Conservation (phyloP, 2,113 vertebrate genomes). For the Pantherophis guttatus region DNA sequence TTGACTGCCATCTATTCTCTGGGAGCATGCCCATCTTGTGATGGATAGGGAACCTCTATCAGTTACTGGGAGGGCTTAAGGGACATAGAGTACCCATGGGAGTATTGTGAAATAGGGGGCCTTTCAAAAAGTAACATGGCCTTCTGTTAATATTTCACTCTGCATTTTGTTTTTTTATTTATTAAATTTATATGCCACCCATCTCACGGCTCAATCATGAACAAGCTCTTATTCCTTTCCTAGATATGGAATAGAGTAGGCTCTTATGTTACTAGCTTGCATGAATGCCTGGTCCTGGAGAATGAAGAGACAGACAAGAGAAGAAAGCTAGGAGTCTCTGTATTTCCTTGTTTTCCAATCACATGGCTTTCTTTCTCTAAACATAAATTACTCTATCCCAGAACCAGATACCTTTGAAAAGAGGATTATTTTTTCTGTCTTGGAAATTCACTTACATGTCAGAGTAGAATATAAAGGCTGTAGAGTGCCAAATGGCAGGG, state of each 20-base stretch:
- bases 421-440: not conserved
- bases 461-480: not conserved
- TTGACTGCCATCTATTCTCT: not conserved
- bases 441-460: not conserved
- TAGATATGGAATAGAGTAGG: not conserved
- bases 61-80: not conserved
- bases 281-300: not conserved
- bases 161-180: not conserved
- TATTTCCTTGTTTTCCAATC: not conserved
- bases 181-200: not conserved
- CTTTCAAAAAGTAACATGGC: not conserved
- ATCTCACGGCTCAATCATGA: not conserved
- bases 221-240: not conserved
- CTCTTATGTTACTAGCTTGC: not conserved
- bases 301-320: not conserved
- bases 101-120: not conserved
- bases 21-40: not conserved
- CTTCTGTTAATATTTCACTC: not conserved
- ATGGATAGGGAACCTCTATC: not conserved
- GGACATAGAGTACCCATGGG: not conserved
- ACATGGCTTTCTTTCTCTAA: not conserved
- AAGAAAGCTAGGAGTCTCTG: not conserved
- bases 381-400: not conserved
- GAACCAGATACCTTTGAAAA: not conserved
- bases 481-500: not conserved